Conservation (phyloP, 2,113 vertebrate genomes). For the Corythornis madagascariensis region DNA sequence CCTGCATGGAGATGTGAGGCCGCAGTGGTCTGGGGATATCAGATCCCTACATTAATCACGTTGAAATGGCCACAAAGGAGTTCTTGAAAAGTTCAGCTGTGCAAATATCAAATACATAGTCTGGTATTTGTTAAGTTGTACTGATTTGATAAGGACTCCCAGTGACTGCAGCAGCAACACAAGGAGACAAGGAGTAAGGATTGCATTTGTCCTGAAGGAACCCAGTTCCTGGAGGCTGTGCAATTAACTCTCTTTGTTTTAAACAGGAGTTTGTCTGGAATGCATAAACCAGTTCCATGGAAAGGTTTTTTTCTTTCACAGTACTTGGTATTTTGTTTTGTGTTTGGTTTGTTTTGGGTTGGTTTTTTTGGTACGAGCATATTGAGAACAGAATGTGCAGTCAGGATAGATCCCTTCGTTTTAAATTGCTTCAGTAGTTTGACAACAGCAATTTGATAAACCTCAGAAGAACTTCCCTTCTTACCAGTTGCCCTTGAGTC, state of each 20-base stretch:
- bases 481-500: background rate
- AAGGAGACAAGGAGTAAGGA: background rate
- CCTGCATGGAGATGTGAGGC: background rate
- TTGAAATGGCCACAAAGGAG: background rate
- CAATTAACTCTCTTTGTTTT: background rate
- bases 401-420: background rate
- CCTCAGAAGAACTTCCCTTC: background rate
- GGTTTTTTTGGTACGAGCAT: background rate
- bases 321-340: background rate
- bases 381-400: background rate
- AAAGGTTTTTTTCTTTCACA: accelerated
- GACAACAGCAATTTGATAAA: background rate
- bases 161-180: background rate
- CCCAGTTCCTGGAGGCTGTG: background rate
- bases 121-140: background rate
- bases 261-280: background rate
- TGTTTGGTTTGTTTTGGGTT: too few relatives aligned
- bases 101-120: background rate
- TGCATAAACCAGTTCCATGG: background rate
- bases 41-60: background rate
- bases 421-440: background rate
- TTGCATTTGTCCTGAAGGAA: background rate
- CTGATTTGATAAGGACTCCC: background rate
- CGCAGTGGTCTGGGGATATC: background rate
- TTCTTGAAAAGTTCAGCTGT: background rate